phyloP scores from a whole-genome alignment of 1,140 invertebrate species.

The Oncopeltus fasciatus region DNA sequence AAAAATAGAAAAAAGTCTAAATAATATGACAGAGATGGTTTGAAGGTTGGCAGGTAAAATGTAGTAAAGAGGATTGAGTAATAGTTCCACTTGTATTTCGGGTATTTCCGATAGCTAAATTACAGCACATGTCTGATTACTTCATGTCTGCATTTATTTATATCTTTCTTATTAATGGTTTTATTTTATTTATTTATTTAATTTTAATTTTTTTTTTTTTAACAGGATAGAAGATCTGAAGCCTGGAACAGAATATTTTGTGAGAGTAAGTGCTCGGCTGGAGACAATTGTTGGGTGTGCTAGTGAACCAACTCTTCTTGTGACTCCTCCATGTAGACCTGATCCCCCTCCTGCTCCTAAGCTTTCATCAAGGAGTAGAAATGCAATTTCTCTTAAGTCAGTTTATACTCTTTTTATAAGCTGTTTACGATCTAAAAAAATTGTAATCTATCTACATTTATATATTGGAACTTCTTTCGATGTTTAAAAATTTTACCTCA shows the following conservation, averaged over 20 bases:
- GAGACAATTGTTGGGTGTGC: constrained; percentile 34
- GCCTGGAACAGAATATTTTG: constrained; percentile 65
- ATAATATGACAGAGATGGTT: too few species aligned
- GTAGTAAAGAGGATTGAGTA: too few species aligned
- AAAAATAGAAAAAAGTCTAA: too few species aligned
- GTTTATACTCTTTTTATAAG: not conserved
- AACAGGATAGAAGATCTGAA: constrained; percentile 58
- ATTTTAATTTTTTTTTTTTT: constrained; percentile 5
- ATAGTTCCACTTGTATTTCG: too few species aligned
- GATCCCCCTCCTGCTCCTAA: constrained; percentile 43
- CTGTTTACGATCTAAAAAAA: too few species aligned
- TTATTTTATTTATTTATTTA: not conserved
- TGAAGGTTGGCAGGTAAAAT: too few species aligned
- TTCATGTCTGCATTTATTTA: too few species aligned
- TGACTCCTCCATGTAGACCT: constrained; percentile 50
- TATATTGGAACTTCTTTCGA: too few species aligned
- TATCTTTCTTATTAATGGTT: not conserved
- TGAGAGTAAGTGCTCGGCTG: constrained; percentile 47
- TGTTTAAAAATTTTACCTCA: too few species aligned
- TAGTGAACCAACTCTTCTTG: constrained; percentile 38
- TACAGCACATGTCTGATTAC: too few species aligned
- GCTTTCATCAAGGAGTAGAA: constrained; percentile 39
- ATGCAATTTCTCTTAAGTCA: constrained; percentile 33
- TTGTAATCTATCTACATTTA: too few species aligned
- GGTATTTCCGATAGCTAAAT: too few species aligned